A percentile compares a stretch with the other conserved stretches of the same genome.
phyloP scores from a whole-genome alignment of 1,140 invertebrate species.

The Hetaerina americana region DNA sequence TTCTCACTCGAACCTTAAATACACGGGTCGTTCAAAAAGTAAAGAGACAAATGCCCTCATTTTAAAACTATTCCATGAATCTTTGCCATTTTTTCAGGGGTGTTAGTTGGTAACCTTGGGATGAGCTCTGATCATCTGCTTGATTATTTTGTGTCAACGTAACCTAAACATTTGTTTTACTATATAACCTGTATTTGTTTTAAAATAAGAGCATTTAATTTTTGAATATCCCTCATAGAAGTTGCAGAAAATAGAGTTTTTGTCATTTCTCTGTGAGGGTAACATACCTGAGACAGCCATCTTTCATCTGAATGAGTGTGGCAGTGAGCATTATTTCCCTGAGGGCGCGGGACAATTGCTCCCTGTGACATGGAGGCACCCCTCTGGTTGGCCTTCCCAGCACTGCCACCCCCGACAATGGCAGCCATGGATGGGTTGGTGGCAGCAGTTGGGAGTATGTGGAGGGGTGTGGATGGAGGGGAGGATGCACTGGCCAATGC shows the following conservation, averaged over 20 bases:
- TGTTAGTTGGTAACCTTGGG: too few species aligned
- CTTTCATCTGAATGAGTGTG: background rate
- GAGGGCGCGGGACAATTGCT: background rate
- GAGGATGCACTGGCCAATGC: background rate
- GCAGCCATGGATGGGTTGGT: conserved; percentile 5
- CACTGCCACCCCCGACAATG: background rate
- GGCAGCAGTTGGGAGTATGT: conserved; percentile 11
- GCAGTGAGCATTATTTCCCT: background rate
- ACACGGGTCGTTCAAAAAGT: too few species aligned
- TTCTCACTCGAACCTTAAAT: too few species aligned
- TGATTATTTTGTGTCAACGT: too few species aligned
- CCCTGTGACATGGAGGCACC: background rate
- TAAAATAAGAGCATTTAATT: too few species aligned
- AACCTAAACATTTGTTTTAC: too few species aligned
- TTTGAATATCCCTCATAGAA: too few species aligned
- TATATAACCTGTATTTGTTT: too few species aligned
- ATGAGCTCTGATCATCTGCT: too few species aligned
- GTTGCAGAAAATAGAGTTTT: background rate
- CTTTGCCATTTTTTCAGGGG: too few species aligned
- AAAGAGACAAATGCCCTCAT: too few species aligned
- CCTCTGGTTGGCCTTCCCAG: background rate
- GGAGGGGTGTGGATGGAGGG: background rate
- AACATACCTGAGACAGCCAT: background rate
- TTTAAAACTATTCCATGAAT: too few species aligned
- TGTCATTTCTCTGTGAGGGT: background rate